Conservation (phyloP, 2,888 invertebrate species). For the Pseudolycoriella hygida region DNA sequence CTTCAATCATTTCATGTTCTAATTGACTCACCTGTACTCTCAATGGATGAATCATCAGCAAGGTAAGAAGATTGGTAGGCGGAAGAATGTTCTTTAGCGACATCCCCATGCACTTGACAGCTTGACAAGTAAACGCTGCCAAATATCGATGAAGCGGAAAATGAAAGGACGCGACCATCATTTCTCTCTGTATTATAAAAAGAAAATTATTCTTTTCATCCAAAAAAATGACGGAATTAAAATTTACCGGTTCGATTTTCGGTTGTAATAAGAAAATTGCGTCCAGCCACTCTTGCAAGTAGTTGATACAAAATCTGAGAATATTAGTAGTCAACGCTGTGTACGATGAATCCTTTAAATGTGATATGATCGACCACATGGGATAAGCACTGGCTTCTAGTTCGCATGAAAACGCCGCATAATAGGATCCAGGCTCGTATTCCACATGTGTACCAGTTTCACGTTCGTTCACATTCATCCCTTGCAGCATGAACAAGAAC, state of each 20-base stretch:
- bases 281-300: conserved; percentile 77
- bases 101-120: conserved; percentile 62
- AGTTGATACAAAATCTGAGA: conserved; percentile 54
- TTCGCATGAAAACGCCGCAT: conserved; percentile 95
- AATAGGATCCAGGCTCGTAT: conserved; percentile 93
- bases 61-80: conserved; percentile 54
- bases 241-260: conserved; percentile 38
- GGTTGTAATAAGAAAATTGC: conserved; percentile 58
- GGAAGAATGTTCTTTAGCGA: conserved; percentile 65
- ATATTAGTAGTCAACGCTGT: conserved; percentile 60
- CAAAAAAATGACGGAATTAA: conserved; percentile 8
- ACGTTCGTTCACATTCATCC: conserved; percentile 92
- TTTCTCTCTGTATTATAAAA: conserved; percentile 43
- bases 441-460: conserved; percentile 85
- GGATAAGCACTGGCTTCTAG: conserved; percentile 93
- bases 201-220: not conserved
- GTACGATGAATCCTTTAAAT: conserved; percentile 56
- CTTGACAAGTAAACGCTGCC: conserved; percentile 72
- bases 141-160: conserved; percentile 91
- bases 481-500: conserved; percentile 87
- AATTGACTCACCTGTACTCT: conserved; percentile 77
- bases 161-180: conserved; percentile 86
- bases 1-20: no score
- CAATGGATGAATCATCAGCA: conserved; percentile 80
- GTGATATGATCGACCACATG: conserved; percentile 92